Evolutionary conservation across 2,113 vertebrate genomes (phyloP).

Genomic region (Limnothrissa miodon): DNA sequence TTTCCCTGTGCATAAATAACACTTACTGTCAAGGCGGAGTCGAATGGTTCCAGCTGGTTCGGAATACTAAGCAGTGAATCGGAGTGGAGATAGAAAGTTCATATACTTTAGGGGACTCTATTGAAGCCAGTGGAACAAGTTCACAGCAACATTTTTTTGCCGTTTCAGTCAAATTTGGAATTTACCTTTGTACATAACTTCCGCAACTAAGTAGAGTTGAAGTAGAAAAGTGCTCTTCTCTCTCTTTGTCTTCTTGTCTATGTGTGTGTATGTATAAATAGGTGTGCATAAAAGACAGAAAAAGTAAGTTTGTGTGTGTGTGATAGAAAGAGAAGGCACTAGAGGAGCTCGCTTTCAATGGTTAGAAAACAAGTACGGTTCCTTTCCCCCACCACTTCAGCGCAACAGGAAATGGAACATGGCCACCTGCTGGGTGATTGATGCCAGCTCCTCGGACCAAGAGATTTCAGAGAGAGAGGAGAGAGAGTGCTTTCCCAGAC

Average conservation of each 20-base stretch:
- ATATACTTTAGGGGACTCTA: background rate
- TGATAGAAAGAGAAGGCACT: background rate
- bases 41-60: conserved; percentile 15
- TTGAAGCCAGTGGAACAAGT: background rate
- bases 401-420: conserved; percentile 13
- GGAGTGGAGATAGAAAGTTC: background rate
- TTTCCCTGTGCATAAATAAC: conserved; percentile 40
- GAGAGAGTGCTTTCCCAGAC: background rate
- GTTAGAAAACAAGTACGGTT: background rate
- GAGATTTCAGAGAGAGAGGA: background rate
- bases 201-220: background rate
- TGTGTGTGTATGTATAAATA: background rate
- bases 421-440: conserved; percentile 25
- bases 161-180: background rate
- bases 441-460: background rate
- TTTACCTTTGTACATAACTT: background rate
- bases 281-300: too few relatives aligned
- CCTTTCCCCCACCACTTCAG: background rate
- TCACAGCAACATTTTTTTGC: background rate
- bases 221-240: background rate
- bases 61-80: conserved; percentile 14
- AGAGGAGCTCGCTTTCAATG: background rate
- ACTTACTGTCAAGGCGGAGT: conserved; percentile 46
- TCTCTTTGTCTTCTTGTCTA: background rate
- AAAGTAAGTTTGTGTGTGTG: background rate